Evolutionary conservation across 2,888 invertebrate species (phyloP), one percentile per base, ranked within the genome.

Genomic region (Laothoe populi): DNA sequence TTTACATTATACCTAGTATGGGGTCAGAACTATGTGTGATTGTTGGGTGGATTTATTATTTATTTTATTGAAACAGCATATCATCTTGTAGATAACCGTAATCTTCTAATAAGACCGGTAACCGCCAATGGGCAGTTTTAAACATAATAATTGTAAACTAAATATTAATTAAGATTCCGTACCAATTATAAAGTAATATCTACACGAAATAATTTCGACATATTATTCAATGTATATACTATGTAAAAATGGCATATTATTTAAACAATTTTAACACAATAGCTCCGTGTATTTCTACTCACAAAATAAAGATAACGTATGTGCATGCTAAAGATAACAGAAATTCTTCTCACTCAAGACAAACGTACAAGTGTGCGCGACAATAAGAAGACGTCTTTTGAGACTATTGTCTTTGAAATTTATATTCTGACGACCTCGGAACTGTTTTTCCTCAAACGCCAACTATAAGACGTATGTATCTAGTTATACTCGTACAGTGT

Each of bases 401-500:
- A 31, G 35, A 31, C 35, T 53, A 53, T 35, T 35, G 53, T 35
- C 49, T 53, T 53, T 11, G 31, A 53, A 53, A 53, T 53, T n/a
- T n/a, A 53, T 35, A 35, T 53, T 35, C 19, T 53, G 11, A 53
- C 11, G 19, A 35, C 31, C 35, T 35, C 31, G 19, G 26, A 53
- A 49, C 49, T 24, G 26, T 31, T 26, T 58, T 44, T 24, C 59
- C 26, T 31, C 19, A 59, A 31, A 66, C 67, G 76, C 76, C 31
- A 11, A 8, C 13, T 35, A 16, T 35, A 16, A 4, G 4, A 16
- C 26, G 19, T 16, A 35, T 31, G 11, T 35, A 35, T 35, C 31
- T n/a, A 0, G n/a, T 16, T 49, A n/a, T n/a, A 8, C 16, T 26
- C 31, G 5, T 31, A 5, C 8, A 31, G 31, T 31, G 24, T 13